Evolutionary conservation across 2,797 vertebrate species (phyloP).

Genomic region (Sebastes cheni): DNA sequence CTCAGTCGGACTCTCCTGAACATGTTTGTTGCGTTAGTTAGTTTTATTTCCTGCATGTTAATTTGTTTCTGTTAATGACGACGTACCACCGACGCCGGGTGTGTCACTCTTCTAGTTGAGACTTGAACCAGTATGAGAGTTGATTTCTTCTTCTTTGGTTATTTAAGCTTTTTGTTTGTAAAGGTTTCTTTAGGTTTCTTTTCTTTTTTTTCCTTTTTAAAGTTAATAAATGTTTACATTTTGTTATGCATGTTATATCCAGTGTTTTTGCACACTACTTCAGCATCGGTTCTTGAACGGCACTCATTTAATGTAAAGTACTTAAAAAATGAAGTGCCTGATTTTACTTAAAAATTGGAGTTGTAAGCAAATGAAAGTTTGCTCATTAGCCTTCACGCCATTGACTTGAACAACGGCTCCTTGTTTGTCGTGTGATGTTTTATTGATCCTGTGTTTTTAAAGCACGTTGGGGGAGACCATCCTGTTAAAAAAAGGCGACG

Average conservation of each 20-base stretch:
- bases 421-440: background rate
- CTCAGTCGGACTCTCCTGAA: constrained; percentile 5
- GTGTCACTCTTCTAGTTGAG: constrained; percentile 14
- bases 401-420: constrained; percentile 38
- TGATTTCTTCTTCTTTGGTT: constrained; percentile 27
- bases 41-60: constrained; percentile 2
- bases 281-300: constrained; percentile 38
- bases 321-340: constrained; percentile 65
- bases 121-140: constrained; percentile 35
- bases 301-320: constrained; percentile 43
- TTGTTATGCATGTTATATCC: constrained; percentile 71
- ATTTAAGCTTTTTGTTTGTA: constrained; percentile 65
- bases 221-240: constrained; percentile 71
- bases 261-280: constrained; percentile 71
- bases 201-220: constrained; percentile 2
- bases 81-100: constrained; percentile 7
- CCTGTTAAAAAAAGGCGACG: too few species aligned
- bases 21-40: background rate
- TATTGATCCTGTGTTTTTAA: background rate
- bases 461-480: background rate
- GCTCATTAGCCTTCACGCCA: constrained; percentile 38
- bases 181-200: constrained; percentile 33
- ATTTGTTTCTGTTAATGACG: constrained; percentile 9
- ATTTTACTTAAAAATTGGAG: constrained; percentile 24
- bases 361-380: constrained; percentile 17